A percentile compares a stretch with the other conserved stretches of the same genome.
These are phyloP conservation scores for Lagorchestes hirsutus DNA, from an alignment of 2,797 vertebrate species.

Conservation along the genomic window DNA sequence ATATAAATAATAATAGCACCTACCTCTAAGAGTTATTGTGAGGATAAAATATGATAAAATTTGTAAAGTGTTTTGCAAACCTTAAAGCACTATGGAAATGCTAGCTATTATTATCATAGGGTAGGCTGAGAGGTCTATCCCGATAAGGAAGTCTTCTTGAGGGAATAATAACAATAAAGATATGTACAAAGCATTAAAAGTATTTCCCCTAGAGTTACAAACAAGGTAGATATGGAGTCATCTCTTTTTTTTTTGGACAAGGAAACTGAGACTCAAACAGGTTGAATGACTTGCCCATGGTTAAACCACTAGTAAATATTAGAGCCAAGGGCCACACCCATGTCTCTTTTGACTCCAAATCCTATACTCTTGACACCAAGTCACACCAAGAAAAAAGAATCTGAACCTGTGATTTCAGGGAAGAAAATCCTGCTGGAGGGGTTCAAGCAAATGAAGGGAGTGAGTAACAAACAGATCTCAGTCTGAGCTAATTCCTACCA, in stretches of 20 bases:
- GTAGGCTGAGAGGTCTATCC: background rate
- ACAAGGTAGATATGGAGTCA: background rate
- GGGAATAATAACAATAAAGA: background rate
- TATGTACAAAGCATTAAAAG: background rate
- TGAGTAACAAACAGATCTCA: background rate
- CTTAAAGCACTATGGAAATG: background rate
- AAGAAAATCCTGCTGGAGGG: background rate
- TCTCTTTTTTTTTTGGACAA: background rate
- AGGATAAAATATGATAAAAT: background rate
- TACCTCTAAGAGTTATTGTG: background rate
- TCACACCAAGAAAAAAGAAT: background rate
- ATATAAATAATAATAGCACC: background rate
- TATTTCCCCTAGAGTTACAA: background rate
- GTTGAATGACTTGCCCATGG: background rate
- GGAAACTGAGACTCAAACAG: background rate
- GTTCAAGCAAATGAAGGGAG: background rate
- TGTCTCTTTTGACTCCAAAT: background rate
- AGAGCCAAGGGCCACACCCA: background rate
- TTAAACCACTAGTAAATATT: background rate
- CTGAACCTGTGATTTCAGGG: background rate
- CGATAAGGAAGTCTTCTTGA: background rate
- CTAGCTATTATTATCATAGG: background rate
- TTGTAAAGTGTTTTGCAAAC: background rate
- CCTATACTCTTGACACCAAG: background rate
- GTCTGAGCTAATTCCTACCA: background rate